Evolutionary conservation across 2,113 vertebrate genomes (phyloP), one percentile per base, ranked within the genome.

Genomic region (Baryphthengus martii): DNA sequence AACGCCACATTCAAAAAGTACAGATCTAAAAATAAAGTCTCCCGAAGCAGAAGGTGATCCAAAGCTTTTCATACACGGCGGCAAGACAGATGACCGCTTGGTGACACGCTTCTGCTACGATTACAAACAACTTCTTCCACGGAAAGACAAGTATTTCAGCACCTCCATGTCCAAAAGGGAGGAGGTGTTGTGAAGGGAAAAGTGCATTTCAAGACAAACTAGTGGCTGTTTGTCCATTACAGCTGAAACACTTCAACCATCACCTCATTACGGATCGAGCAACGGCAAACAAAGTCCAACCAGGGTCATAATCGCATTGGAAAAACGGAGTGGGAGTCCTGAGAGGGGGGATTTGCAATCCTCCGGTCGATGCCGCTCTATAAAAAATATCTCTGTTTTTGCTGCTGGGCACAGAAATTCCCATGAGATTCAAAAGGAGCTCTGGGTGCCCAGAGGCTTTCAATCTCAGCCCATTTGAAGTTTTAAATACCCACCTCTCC

Each of bases 1-100:
- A 98, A 82, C 17, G 93, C 67, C 88, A 86, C 78, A 81, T 52
- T 26, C 73, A 62, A 44, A 95, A 91, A 97, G 90, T 59, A 92
- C 78, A 35, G 50, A 58, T 73, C 96, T 95, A 96, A 97, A 98
- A 97, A 97, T 95, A 96, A 96, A 94, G 75, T 39, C 85, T 42
- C 58, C 50, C 8, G 94, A 93, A 52, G 45, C 88, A 31, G 33
- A 90, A 94, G 92, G 88, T 3, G 67, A 61, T 75, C 61, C 77
- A 37, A 72, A 79, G 50, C 28, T 77, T 84, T 70, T 78, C 33
- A 61, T 17, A 21, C 70, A 20, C 4, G 11, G 42, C 17, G 29
- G 74, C 85, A 82, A 49, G 88, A 71, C 45, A 10, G 92, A 65
- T 45, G 91, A 83, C 52, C 85, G 59, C 76, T 31, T 62, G 89